phyloP scores from a whole-genome alignment of 2,888 invertebrate species.

The Rhagonycha fulva region DNA sequence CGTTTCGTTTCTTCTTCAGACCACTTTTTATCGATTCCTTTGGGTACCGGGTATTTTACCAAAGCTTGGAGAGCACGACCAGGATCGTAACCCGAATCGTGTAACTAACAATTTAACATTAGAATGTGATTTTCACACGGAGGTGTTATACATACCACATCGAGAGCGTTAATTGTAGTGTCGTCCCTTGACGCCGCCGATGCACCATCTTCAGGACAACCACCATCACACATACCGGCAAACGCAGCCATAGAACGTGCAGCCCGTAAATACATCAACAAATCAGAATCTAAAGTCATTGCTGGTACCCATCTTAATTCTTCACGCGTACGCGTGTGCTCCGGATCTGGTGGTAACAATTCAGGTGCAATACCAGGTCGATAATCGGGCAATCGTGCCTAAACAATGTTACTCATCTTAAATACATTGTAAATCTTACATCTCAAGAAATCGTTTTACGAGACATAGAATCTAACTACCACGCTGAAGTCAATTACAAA shows the following conservation, averaged over 20 bases:
- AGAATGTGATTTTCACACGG: background rate
- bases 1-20: constrained; percentile 97
- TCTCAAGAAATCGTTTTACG: constrained; percentile 2
- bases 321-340: constrained; percentile 67
- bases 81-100: constrained; percentile 95
- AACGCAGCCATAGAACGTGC: constrained; percentile 98
- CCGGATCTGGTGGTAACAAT: constrained; percentile 62
- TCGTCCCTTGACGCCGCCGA: constrained; percentile 96
- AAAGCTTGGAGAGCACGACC: constrained; percentile 94
- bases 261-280: constrained; percentile 96
- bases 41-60: constrained; percentile 95
- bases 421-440: background rate
- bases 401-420: constrained; percentile 4
- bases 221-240: constrained; percentile 97
- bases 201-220: constrained; percentile 95
- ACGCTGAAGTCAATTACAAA: background rate
- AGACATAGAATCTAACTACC: background rate
- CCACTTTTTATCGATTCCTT: constrained; percentile 98
- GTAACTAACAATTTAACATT: constrained; percentile 63
- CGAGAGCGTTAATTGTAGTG: constrained; percentile 95
- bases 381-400: constrained; percentile 55
- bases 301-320: constrained; percentile 94
- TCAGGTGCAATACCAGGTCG: constrained; percentile 58
- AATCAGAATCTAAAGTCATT: constrained; percentile 90
- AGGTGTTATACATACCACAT: constrained; percentile 67